A percentile compares a stretch with the other conserved stretches of the same genome.
Evolutionary conservation across 2,113 vertebrate species (phyloP).

Genomic region (Plecotus auritus): DNA sequence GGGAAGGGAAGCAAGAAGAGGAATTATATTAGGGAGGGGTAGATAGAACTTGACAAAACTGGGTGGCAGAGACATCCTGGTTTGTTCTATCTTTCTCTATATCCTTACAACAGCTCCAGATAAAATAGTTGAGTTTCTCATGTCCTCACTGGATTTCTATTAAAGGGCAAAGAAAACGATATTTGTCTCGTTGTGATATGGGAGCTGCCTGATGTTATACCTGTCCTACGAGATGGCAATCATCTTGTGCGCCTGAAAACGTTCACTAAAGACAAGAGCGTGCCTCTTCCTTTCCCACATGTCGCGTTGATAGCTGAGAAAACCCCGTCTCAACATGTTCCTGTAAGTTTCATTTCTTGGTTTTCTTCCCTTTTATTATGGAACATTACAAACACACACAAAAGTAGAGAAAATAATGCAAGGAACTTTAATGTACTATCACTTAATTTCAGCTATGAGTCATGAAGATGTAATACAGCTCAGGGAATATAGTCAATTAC

Average conservation of each 20-base stretch:
- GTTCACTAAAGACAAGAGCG: neutral
- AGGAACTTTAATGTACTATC: neutral
- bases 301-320: constrained; percentile 56
- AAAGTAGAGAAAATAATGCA: neutral
- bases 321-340: neutral
- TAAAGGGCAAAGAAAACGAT: constrained; percentile 73
- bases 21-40: neutral
- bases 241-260: constrained; percentile 54
- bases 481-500: neutral
- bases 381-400: neutral
- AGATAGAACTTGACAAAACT: neutral
- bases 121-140: neutral
- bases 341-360: constrained; percentile 47
- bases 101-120: neutral
- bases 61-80: no score
- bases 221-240: constrained; percentile 41
- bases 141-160: neutral
- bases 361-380: neutral
- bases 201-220: constrained; percentile 73
- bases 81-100: neutral
- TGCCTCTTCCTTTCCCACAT: constrained; percentile 66
- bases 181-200: constrained; percentile 64
- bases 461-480: no score
- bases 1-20: neutral
- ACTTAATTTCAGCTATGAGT: neutral